phyloP scores from a whole-genome alignment of 2,888 invertebrate genomes.

The Notodonta dromedarius region DNA sequence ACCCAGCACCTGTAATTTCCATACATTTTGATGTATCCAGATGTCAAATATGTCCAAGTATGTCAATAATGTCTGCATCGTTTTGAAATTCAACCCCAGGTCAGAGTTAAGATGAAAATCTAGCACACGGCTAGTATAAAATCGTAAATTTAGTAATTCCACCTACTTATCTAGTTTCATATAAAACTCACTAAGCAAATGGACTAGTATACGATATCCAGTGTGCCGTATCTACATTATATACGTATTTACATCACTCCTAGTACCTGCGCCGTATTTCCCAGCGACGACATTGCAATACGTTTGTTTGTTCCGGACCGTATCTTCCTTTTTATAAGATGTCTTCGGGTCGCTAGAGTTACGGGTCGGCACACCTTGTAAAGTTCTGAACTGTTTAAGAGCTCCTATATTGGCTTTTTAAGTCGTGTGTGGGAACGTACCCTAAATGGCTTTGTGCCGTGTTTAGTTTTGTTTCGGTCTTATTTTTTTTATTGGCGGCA shows the following conservation, averaged over 20 bases:
- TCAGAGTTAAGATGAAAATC: too few species aligned
- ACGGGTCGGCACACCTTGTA: constrained; percentile 59
- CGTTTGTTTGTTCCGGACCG: constrained; percentile 71
- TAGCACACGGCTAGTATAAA: too few species aligned
- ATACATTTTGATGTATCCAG: too few species aligned
- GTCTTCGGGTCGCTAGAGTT: constrained; percentile 58
- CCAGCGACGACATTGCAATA: constrained; percentile 65
- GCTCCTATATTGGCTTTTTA: constrained; percentile 45
- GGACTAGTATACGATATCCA: neutral
- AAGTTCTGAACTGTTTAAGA: constrained; percentile 53
- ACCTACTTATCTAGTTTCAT: neutral
- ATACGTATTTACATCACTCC: constrained; percentile 36
- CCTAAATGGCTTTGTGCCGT: constrained; percentile 1
- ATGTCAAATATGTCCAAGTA: too few species aligned
- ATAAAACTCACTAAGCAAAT: neutral
- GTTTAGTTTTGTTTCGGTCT: neutral
- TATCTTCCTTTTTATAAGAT: constrained; percentile 70
- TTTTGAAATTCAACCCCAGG: too few species aligned
- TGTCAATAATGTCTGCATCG: too few species aligned
- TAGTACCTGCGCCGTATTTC: constrained; percentile 60
- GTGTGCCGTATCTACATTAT: constrained; percentile 50
- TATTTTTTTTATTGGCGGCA: neutral
- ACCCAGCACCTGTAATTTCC: too few species aligned
- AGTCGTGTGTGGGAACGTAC: constrained; percentile 6
- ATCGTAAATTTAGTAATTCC: too few species aligned